Percentiles rank a stretch among this genome's conserved stretches.
These are phyloP conservation scores for Oligia fasciuncula DNA, from an alignment of 2,888 invertebrate species.

Conservation along the genomic window DNA sequence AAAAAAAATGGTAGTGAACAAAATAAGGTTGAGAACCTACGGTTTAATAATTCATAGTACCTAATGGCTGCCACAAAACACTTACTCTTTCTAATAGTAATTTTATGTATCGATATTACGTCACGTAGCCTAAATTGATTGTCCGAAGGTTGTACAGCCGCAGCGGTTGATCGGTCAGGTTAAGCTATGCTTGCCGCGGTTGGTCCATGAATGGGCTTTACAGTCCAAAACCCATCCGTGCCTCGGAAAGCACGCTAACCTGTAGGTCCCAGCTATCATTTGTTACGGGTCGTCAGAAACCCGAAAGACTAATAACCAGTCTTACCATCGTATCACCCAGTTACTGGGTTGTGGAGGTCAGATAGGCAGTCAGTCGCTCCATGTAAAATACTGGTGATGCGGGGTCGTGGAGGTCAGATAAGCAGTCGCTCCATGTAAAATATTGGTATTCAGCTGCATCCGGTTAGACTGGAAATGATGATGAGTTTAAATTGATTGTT, in stretches of 20 bases:
- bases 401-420: neutral
- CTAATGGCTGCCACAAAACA: neutral
- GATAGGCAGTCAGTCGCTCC: neutral
- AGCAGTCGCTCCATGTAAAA: neutral
- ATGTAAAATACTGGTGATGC: neutral
- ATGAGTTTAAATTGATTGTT: constrained; percentile 28
- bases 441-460: neutral
- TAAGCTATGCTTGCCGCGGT: neutral
- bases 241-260: neutral
- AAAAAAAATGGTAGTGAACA: too few species aligned
- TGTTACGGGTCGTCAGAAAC: neutral
- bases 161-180: neutral
- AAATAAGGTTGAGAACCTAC: too few species aligned
- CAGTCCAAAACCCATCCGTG: neutral
- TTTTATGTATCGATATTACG: neutral
- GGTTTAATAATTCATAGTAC: neutral
- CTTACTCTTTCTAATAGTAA: neutral
- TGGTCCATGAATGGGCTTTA: neutral
- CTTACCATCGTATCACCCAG: neutral
- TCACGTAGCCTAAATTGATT: neutral
- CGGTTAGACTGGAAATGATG: too few species aligned
- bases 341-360: neutral
- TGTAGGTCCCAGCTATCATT: neutral
- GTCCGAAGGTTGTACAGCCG: neutral
- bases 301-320: neutral